Evolutionary conservation across 1,140 invertebrate genomes (phyloP).

Genomic region (Oppia nitens): DNA sequence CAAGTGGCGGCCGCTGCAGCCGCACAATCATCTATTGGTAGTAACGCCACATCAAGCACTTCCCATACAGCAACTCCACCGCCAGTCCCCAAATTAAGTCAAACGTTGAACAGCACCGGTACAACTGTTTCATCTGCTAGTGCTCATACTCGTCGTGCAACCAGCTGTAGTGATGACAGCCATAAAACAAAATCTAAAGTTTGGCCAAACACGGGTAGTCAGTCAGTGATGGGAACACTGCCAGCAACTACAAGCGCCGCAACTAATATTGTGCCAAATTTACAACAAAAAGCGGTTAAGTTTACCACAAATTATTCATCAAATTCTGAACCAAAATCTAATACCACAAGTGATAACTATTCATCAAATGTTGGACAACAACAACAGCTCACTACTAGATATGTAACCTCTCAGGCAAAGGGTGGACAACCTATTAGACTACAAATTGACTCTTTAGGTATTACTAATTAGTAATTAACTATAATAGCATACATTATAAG

Average conservation of each 20-base stretch:
- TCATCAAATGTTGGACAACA: neutral
- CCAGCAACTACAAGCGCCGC: neutral
- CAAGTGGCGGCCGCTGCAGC: neutral
- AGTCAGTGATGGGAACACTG: neutral
- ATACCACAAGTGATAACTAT: no score
- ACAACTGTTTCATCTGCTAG: neutral
- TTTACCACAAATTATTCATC: neutral
- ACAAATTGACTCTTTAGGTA: neutral
- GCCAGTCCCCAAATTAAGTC: no score
- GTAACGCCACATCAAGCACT: neutral
- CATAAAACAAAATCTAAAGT: neutral
- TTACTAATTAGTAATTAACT: no score
- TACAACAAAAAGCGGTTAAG: neutral
- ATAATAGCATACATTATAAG: no score
- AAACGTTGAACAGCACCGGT: no score
- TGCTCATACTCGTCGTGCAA: neutral
- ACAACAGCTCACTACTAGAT: neutral
- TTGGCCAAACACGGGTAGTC: neutral
- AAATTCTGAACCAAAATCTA: neutral
- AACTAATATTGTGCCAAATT: neutral
- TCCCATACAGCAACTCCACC: no score
- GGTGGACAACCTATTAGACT: neutral
- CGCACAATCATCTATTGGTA: neutral
- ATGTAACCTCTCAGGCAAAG: neutral
- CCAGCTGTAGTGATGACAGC: neutral